A percentile compares a stretch with the other conserved stretches of the same genome.
phyloP scores from a whole-genome alignment of 2,888 invertebrate genomes.

The Cantharis rufa region DNA sequence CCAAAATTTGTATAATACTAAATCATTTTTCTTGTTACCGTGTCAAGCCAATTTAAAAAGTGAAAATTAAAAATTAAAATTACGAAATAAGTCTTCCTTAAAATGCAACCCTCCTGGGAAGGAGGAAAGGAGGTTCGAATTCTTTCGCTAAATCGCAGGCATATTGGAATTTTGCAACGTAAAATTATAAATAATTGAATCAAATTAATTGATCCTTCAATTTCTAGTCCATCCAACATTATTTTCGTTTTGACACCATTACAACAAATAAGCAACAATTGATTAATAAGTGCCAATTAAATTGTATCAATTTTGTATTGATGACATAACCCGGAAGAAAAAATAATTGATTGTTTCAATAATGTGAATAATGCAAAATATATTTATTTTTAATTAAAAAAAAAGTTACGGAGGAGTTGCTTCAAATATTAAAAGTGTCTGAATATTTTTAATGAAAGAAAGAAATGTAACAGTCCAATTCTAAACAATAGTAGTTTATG shows the following conservation, averaged over 20 bases:
- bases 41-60: neutral
- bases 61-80: neutral
- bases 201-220: neutral
- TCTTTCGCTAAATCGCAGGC: neutral
- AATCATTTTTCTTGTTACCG: too few relatives aligned
- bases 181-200: neutral
- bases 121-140: neutral
- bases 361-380: neutral
- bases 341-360: neutral
- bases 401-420: too few relatives aligned
- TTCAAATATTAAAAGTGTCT: too few relatives aligned
- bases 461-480: too few relatives aligned
- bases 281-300: neutral
- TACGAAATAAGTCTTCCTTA: neutral
- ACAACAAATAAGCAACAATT: neutral
- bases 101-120: neutral
- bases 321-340: constrained; percentile 1
- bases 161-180: neutral
- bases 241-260: neutral
- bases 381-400: neutral
- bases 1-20: too few relatives aligned
- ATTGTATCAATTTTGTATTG: neutral
- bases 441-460: too few relatives aligned
- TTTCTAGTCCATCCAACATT: neutral
- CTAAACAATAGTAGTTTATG: too few relatives aligned